These are phyloP conservation scores for Dromiciops gliroides DNA, from an alignment of 2,113 vertebrate genomes.

Conservation along the genomic window DNA sequence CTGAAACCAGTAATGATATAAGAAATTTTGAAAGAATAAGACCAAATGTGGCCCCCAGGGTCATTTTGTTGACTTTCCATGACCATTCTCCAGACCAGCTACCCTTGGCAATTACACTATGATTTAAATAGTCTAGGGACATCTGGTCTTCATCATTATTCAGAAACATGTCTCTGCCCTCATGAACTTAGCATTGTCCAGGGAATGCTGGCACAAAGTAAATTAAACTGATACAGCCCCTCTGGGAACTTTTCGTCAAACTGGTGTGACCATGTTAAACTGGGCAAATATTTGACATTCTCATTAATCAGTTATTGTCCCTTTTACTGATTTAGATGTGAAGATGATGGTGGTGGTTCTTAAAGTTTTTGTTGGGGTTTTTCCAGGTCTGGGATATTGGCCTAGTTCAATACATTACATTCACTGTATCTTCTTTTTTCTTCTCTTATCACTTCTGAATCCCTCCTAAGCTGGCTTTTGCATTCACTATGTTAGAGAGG, in stretches of 20 bases:
- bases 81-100: background rate
- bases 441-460: background rate
- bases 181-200: background rate
- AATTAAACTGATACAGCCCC: background rate
- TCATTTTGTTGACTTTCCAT: background rate
- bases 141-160: background rate
- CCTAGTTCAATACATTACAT: background rate
- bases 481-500: background rate
- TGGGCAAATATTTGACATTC: background rate
- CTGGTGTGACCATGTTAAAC: background rate
- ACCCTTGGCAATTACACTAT: background rate
- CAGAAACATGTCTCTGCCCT: too few relatives aligned
- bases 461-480: background rate
- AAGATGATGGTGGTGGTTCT: background rate
- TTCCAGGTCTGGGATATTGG: background rate
- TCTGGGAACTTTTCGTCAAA: background rate
- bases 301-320: background rate
- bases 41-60: background rate
- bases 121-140: background rate
- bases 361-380: background rate
- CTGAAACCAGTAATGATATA: conserved; percentile 36
- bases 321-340: background rate
- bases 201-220: background rate
- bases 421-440: background rate
- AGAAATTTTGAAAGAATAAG: background rate